Evolutionary conservation across 2,888 invertebrate species (phyloP), one percentile per base, ranked within the genome.

Genomic region (Eristalinus sepulchralis): DNA sequence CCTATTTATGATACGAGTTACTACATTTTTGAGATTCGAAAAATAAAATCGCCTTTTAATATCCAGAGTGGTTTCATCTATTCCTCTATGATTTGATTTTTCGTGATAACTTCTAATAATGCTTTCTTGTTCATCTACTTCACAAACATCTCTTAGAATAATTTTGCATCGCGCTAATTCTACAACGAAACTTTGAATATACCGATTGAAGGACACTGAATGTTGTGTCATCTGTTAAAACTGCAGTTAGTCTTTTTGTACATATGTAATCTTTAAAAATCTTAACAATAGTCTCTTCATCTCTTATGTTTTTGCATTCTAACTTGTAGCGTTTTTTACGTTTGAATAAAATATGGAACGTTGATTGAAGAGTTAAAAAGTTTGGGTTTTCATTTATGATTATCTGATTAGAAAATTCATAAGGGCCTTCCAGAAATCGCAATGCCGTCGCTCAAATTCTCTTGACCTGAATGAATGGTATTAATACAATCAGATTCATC

Each of bases 1-100:
- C 11, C n/a, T 71, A 27, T 39, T 71, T 27, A 62, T 62, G 8
- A 39, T 31, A 36, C 31, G 20, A n/a, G 47, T 17, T 3, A 71
- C 20, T n/a, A 62, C 53, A 62, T 31, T 27, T 9, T 73, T 73
- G 13, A 64, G 34, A 33, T 64, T 64, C 4, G 39, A 36, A 33
- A 39, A 64, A 36, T 64, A 39, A 20, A 55, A 11, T 20, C 20
- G 20, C 20, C 22, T 55, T 55, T 13, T 55, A 55, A 55, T 55
- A 55, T 22, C 22, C 2, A 9, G 22, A 20, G 22, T 22, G 55
- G 20, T 22, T 24, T 55, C 59, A 27, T 24, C n/a, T 11, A 59
- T 59, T 17, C 24, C 59, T 59, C 31, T 59, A 27, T 24, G 59
- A 59, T 59, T 59, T 22, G 59, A 59, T 27, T 13, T 11, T 22